Evolutionary conservation across 2,797 vertebrate species (phyloP).

Genomic region (Tenualosa ilisha): DNA sequence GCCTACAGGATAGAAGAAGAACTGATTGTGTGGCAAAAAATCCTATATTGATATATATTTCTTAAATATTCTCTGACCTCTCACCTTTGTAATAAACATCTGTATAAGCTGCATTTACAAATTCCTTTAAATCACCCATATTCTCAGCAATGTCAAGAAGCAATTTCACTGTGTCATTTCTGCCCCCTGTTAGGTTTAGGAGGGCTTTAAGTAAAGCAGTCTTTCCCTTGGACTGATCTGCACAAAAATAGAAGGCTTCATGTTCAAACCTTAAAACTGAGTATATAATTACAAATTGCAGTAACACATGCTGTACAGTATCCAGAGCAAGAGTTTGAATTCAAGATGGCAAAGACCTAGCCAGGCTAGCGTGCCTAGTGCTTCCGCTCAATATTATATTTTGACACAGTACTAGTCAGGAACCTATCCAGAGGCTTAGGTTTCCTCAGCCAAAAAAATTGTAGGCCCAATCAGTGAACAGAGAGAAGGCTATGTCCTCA

Average conservation of each 20-base stretch:
- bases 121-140: conserved; percentile 78
- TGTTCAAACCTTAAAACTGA: not conserved
- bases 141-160: conserved; percentile 84
- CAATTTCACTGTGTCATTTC: conserved; percentile 82
- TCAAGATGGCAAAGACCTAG: too few relatives aligned
- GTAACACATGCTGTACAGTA: not conserved
- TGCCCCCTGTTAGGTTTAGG: conserved; percentile 83
- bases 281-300: not conserved
- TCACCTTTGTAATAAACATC: conserved; percentile 9
- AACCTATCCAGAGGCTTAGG: too few relatives aligned
- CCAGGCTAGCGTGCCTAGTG: too few relatives aligned
- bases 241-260: conserved; percentile 33
- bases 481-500: too few relatives aligned
- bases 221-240: conserved; percentile 88
- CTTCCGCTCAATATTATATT: too few relatives aligned
- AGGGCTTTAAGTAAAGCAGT: conserved; percentile 90
- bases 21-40: not conserved
- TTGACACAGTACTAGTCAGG: too few relatives aligned
- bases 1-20: conserved; percentile 65
- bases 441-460: too few relatives aligned
- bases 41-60: not conserved
- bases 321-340: not conserved
- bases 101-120: conserved; percentile 78
- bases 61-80: not conserved
- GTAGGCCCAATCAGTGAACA: too few relatives aligned